These are phyloP conservation scores for Mirza zaza DNA, from an alignment of 2,113 vertebrate species.

Conservation along the genomic window DNA sequence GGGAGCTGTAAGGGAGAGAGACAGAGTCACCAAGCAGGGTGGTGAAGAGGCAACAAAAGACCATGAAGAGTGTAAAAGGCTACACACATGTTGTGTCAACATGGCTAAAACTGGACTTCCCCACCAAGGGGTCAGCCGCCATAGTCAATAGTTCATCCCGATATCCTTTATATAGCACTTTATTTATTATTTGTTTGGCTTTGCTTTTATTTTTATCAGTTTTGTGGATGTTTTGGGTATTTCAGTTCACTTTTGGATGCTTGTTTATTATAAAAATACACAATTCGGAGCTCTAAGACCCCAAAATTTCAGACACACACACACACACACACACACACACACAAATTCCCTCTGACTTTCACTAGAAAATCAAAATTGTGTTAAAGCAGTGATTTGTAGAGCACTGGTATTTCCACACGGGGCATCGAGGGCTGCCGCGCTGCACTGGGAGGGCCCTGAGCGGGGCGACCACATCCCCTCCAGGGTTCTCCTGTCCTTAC, in stretches of 20 bases:
- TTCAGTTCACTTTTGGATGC: background rate
- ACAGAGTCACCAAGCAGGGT: background rate
- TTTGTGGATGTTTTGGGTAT: background rate
- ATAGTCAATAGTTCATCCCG: background rate
- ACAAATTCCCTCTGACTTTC: background rate
- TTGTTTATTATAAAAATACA: background rate
- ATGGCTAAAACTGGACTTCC: background rate
- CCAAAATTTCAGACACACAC: background rate
- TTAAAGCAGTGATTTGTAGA: background rate
- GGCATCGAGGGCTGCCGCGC: fast-evolving
- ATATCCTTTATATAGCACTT: fast-evolving
- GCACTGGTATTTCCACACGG: background rate
- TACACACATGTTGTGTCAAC: fast-evolving
- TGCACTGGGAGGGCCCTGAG: background rate
- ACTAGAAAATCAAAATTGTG: background rate
- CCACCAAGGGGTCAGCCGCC: fast-evolving
- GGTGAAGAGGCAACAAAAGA: background rate
- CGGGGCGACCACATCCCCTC: background rate
- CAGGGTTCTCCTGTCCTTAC: no score
- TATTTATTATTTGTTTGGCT: background rate
- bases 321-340: background rate
- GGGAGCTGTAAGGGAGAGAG: background rate
- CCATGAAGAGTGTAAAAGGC: no score
- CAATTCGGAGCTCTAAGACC: background rate
- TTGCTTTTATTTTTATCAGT: background rate